Evolutionary conservation across 2,888 invertebrate species (phyloP).

Genomic region (Uloborus plumipes): DNA sequence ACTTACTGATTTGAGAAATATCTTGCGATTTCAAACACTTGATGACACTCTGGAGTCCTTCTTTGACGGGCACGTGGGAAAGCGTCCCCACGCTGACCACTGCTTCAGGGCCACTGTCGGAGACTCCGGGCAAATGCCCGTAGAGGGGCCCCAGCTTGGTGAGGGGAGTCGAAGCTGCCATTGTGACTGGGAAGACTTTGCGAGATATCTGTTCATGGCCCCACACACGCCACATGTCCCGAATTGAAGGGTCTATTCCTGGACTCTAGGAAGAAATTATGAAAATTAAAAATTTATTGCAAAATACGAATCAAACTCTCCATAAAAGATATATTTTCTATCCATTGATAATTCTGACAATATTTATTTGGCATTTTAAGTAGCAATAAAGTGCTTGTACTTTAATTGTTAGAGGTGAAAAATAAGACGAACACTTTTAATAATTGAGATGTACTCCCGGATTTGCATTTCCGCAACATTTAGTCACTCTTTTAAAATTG

Average conservation of each 20-base stretch:
- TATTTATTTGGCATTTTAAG: no score
- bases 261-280: conserved; percentile 63
- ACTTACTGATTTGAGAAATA: conserved; percentile 64
- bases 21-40: conserved; percentile 67
- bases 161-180: conserved; percentile 59
- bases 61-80: conserved; percentile 67
- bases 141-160: conserved; percentile 61
- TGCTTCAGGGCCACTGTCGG: conserved; percentile 44
- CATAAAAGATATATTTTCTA: no score
- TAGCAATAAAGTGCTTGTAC: no score
- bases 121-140: conserved; percentile 37
- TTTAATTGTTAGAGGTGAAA: no score
- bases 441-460: no score
- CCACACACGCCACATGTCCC: conserved; percentile 67
- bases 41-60: conserved; percentile 67
- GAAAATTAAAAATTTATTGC: no score
- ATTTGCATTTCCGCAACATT: no score
- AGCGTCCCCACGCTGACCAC: conserved; percentile 57
- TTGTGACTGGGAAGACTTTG: conserved; percentile 66
- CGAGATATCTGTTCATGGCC: conserved; percentile 67
- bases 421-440: no score
- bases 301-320: no score
- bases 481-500: no score
- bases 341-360: no score
- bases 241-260: conserved; percentile 60